Evolutionary conservation across 2,113 vertebrate species (phyloP).

Genomic region (Elaphurus davidianus): DNA sequence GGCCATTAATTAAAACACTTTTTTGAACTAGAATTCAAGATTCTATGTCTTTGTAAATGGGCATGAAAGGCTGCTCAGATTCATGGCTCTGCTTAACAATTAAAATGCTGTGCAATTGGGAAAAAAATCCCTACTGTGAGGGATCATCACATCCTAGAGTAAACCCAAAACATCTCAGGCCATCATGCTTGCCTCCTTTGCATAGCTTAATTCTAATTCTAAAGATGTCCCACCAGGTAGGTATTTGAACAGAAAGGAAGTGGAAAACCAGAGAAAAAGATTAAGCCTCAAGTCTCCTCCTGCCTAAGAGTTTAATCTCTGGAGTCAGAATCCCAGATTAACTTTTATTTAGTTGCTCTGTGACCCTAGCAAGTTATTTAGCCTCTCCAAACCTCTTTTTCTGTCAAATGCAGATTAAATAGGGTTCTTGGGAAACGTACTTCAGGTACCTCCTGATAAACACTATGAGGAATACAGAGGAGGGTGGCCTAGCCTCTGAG

Average conservation of each 20-base stretch:
- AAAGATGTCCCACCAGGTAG: background rate
- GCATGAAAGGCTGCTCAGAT: background rate
- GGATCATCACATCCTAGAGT: background rate
- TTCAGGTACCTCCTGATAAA: background rate
- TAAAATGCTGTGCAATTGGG: background rate
- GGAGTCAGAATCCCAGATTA: background rate
- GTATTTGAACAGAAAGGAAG: background rate
- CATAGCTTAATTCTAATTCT: background rate
- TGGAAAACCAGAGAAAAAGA: no score
- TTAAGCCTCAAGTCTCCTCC: background rate
- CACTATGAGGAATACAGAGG: background rate
- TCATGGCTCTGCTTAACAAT: background rate
- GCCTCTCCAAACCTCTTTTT: background rate
- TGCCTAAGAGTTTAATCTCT: background rate
- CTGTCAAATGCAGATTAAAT: background rate
- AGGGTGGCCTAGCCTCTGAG: background rate
- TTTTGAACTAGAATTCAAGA: background rate
- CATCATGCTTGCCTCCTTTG: background rate
- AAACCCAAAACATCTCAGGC: background rate
- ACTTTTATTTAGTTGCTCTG: background rate
- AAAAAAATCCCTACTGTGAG: background rate
- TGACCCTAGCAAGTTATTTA: background rate
- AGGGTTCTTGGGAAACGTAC: background rate
- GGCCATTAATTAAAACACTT: background rate
- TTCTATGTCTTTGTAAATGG: background rate